Evolutionary conservation across 2,797 vertebrate genomes (phyloP).

Genomic region (Chromis chromis): DNA sequence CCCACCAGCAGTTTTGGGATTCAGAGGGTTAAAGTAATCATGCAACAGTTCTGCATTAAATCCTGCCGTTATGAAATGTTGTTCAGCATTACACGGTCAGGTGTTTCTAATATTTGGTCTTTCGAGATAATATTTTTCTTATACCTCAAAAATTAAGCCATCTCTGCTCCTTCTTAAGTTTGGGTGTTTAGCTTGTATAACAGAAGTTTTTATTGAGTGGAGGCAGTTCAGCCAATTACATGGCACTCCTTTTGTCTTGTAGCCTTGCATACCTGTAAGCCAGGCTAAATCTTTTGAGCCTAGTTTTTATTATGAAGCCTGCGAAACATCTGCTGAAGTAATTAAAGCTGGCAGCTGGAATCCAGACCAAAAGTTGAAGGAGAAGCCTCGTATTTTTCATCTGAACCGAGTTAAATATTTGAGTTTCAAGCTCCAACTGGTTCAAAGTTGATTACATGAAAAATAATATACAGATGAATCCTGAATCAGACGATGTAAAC

Average conservation of each 20-base stretch:
- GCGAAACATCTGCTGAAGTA: slow-evolving; percentile 20
- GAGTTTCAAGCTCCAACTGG: neutral
- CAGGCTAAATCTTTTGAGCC: slow-evolving; percentile 1
- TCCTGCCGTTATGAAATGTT: slow-evolving; percentile 12
- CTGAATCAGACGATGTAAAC: neutral
- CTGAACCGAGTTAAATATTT: slow-evolving; percentile 2
- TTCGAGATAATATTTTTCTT: neutral
- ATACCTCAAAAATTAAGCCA: neutral
- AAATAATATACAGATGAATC: slow-evolving; percentile 1
- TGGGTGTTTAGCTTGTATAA: neutral
- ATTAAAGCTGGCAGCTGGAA: slow-evolving; percentile 22
- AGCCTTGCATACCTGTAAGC: neutral
- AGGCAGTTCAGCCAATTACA: neutral
- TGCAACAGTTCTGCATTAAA: neutral
- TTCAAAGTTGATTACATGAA: neutral
- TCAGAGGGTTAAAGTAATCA: neutral
- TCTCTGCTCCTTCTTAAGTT: neutral
- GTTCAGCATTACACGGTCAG: neutral
- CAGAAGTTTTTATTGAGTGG: neutral
- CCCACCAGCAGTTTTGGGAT: too few species aligned
- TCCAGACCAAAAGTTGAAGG: neutral
- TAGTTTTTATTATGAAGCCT: neutral
- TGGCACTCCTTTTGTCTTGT: neutral
- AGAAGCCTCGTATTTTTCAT: slow-evolving; percentile 5
- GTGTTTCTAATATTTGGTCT: neutral